A percentile compares a stretch with the other conserved stretches of the same genome.
Evolutionary conservation across 2,888 invertebrate species (phyloP).

Genomic region (Xylota sylvarum): DNA sequence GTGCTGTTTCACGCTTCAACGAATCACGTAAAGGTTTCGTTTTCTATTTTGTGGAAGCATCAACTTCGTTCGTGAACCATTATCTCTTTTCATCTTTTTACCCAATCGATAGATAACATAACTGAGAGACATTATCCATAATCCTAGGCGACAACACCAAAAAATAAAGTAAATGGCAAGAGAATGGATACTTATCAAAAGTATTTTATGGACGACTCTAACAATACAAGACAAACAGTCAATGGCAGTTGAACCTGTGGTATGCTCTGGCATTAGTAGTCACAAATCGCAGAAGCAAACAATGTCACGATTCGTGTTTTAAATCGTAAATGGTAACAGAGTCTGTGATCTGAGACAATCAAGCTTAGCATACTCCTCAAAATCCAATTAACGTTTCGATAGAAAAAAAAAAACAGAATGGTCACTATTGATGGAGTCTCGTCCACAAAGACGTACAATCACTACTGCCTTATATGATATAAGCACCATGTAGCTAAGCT

Average conservation of each 20-base stretch:
- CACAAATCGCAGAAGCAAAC: conserved; percentile 11
- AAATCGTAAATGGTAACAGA: conserved; percentile 21
- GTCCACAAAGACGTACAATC: conserved; percentile 37
- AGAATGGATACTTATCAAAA: not conserved
- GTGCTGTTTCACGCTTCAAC: not conserved
- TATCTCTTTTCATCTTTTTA: not conserved
- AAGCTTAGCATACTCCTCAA: conserved; percentile 23
- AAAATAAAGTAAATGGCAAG: not conserved
- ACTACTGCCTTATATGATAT: conserved; percentile 48
- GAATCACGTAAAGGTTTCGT: not conserved
- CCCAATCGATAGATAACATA: not conserved
- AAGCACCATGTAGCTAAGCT: conserved; percentile 23
- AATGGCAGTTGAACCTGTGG: not conserved
- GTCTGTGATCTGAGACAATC: conserved; percentile 7
- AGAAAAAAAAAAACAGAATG: conserved; percentile 24
- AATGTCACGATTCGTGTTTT: conserved; percentile 37
- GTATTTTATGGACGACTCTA: not conserved
- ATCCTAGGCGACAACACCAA: not conserved
- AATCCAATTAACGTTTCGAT: conserved; percentile 38
- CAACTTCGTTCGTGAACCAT: not conserved
- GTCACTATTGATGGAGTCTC: conserved; percentile 42
- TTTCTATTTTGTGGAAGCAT: not conserved
- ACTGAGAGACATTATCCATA: not conserved
- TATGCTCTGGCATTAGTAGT: conserved; percentile 6
- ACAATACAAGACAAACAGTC: not conserved